A percentile compares a stretch with the other conserved stretches of the same genome.
phyloP scores from a whole-genome alignment of 1,140 invertebrate species.

The Bombus waltoni region DNA sequence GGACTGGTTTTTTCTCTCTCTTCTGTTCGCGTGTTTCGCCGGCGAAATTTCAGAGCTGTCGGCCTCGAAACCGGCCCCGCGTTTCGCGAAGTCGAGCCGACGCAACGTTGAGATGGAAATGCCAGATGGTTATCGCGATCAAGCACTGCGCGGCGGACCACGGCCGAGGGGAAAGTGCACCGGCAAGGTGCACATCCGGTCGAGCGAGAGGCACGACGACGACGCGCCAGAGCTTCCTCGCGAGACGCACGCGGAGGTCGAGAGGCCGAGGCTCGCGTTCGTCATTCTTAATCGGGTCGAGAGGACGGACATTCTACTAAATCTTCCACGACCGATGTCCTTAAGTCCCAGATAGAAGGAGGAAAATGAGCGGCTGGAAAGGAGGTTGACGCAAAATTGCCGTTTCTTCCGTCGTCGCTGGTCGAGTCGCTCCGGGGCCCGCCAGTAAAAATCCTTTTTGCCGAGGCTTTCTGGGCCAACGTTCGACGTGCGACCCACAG shows the following conservation, averaged over 20 bases:
- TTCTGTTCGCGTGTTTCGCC: conserved; percentile 6
- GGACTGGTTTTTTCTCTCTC: conserved; percentile 35
- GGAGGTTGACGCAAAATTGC: conserved; percentile 62
- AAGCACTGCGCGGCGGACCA: too few relatives aligned
- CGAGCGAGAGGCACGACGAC: neutral
- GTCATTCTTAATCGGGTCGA: conserved; percentile 64
- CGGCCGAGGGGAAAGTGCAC: conserved; percentile 65
- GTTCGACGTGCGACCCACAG: neutral
- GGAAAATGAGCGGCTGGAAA: conserved; percentile 65
- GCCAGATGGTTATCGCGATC: conserved; percentile 11
- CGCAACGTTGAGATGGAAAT: conserved; percentile 49
- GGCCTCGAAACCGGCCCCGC: conserved; percentile 29
- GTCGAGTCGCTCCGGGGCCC: neutral
- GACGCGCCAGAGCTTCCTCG: neutral
- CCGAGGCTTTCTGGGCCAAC: conserved; percentile 40
- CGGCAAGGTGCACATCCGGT: conserved; percentile 52
- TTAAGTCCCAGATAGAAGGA: conserved; percentile 61
- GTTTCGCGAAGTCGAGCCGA: conserved; percentile 29
- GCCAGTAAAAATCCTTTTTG: conserved; percentile 58
- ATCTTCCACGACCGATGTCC: conserved; percentile 57
- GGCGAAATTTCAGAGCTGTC: conserved; percentile 56
- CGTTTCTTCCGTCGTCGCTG: conserved; percentile 51
- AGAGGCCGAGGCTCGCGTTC: conserved; percentile 42
- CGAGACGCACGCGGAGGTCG: conserved; percentile 33
- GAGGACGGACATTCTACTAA: conserved; percentile 58